Percentiles rank a stretch among this genome's conserved stretches.
Evolutionary conservation across 2,113 vertebrate species (phyloP).

Genomic region (Eptatretus burgeri): DNA sequence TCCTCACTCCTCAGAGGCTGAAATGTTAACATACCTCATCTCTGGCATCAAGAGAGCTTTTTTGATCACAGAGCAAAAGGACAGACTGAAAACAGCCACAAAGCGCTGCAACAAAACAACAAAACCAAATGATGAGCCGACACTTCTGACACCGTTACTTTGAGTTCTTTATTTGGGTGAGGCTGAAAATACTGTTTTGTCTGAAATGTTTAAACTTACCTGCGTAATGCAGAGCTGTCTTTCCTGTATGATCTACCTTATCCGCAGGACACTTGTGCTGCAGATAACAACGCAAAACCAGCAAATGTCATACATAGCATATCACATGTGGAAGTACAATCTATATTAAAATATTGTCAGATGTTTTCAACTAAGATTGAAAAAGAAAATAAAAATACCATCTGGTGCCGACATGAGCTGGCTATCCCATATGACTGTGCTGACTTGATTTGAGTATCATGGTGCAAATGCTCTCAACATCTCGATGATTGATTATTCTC

Average conservation of each 20-base stretch:
- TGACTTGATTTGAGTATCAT: neutral
- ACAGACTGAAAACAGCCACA: slow-evolving; percentile 31
- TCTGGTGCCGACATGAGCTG: neutral
- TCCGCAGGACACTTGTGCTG: slow-evolving; percentile 51
- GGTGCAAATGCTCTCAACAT: no score
- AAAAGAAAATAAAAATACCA: neutral
- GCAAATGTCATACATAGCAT: neutral
- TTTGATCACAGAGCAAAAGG: slow-evolving; percentile 50
- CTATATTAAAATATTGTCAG: slow-evolving; percentile 8
- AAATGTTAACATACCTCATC: slow-evolving; percentile 33
- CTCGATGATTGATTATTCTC: neutral
- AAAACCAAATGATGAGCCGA: neutral
- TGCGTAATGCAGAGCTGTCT: slow-evolving; percentile 58
- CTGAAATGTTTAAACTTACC: slow-evolving; percentile 19
- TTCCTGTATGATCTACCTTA: slow-evolving; percentile 31
- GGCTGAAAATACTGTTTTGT: slow-evolving; percentile 7
- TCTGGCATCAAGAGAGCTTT: slow-evolving; percentile 37
- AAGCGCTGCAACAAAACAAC: slow-evolving; percentile 21
- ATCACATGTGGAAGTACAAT: slow-evolving; percentile 6
- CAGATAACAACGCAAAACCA: slow-evolving; percentile 10
- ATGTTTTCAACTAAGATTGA: neutral
- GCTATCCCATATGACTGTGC: slow-evolving; percentile 9
- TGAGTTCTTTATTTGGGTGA: neutral
- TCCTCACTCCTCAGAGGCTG: no score
- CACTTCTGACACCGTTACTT: slow-evolving; percentile 1